Evolutionary conservation across 1,140 invertebrate species (phyloP), one percentile per base, ranked within the genome.

Genomic region (Drosophila tropicalis): DNA sequence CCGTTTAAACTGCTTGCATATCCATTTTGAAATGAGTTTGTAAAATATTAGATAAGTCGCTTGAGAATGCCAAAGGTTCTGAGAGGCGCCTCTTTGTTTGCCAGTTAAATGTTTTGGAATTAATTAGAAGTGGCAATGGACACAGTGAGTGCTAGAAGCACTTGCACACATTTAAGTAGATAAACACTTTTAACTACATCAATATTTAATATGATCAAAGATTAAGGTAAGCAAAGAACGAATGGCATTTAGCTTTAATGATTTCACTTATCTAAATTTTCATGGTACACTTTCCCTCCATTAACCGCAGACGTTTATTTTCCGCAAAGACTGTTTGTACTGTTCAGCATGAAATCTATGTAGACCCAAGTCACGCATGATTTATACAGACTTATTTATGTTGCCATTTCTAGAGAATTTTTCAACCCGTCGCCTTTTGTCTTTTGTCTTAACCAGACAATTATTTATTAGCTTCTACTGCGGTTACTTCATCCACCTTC

Each of bases 371-470:
- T 58, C 63, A 77, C 72, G 65, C 82, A 86, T 85, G 82, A 85
- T 85, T 85, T 85, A 85, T 85, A 70, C 72, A 69, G 62, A 72
- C 83, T 81, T 81, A 86, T 86, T 85, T 86, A 70, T 78, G 70
- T 68, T 41, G 66, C 41, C 76, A 72, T 75, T 72, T 65, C 70
- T 76, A 63, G 66, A 40, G 64, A 64, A 78, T 79, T 70, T 69
- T 70, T 66, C 76, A 79, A 79, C 79, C 72, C 79, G 56, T 72
- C 82, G 68, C 76, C 70, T 66, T 60, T 60, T 70, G 67, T 68
- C 67, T 70, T 76, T 86, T 86, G 82, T 86, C 82, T 62, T 79
- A 85, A 83, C 76, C 84, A 83, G 79, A 89, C 83, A 87, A 89
- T 87, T 87, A 87, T 87, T 87, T 87, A 87, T 87, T 87, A 83